These are phyloP conservation scores for Pantherophis guttatus DNA, from an alignment of 2,113 vertebrate genomes.

Conservation along the genomic window DNA sequence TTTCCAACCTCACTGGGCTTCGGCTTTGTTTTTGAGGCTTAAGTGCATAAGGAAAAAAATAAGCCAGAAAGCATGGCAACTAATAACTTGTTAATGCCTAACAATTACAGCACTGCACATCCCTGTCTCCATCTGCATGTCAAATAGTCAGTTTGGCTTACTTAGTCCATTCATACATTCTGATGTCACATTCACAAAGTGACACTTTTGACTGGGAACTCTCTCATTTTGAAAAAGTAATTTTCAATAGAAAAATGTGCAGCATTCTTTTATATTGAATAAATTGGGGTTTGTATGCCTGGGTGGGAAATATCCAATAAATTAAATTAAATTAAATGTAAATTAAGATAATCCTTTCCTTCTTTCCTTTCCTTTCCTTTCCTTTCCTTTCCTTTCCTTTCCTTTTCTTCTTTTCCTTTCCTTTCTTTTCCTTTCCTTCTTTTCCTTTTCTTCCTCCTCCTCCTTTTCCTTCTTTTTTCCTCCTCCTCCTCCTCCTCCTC, in stretches of 20 bases:
- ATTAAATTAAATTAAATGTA: too few species aligned
- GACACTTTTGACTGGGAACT: not conserved
- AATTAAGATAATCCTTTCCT: not conserved
- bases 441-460: not conserved
- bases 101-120: not conserved
- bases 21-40: not conserved
- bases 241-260: not conserved
- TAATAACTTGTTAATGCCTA: not conserved
- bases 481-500: too few species aligned
- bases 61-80: not conserved
- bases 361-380: rapidly evolving
- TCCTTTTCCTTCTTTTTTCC: too few species aligned
- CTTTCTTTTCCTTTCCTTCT: too few species aligned
- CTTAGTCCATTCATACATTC: not conserved
- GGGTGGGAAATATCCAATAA: not conserved
- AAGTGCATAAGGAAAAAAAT: not conserved
- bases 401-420: not conserved
- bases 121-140: not conserved
- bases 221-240: not conserved
- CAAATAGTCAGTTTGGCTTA: not conserved
- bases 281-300: not conserved
- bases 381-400: rapidly evolving
- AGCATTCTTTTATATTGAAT: not conserved
- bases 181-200: not conserved
- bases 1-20: not conserved